These are phyloP conservation scores for Sarcophaga peregrina DNA, from an alignment of 1,140 invertebrate genomes.

Conservation along the genomic window DNA sequence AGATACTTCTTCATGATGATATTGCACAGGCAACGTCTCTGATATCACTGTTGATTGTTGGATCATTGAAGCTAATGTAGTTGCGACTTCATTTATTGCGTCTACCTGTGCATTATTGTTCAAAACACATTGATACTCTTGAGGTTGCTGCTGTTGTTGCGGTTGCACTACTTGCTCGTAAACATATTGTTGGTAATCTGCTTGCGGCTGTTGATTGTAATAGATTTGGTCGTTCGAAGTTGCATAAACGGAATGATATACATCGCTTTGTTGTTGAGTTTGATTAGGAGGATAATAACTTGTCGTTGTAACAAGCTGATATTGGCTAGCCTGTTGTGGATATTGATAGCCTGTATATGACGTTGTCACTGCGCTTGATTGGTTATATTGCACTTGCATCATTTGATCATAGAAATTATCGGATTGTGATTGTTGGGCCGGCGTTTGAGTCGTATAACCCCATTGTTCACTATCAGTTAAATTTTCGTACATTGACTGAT, in stretches of 20 bases:
- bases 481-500: conserved; percentile 64
- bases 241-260: background rate
- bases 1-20: conserved; percentile 52
- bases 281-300: conserved; percentile 53
- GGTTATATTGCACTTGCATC: conserved; percentile 61
- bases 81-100: conserved; percentile 59
- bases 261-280: conserved; percentile 44
- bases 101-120: conserved; percentile 52
- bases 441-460: conserved; percentile 51
- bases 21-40: conserved; percentile 47
- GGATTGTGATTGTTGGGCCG: conserved; percentile 45
- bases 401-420: conserved; percentile 59
- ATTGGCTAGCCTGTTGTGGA: conserved; percentile 56
- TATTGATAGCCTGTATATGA: conserved; percentile 53
- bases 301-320: conserved; percentile 55
- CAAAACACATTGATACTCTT: background rate
- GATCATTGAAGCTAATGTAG: conserved; percentile 60
- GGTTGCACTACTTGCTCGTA: conserved; percentile 39
- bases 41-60: conserved; percentile 45
- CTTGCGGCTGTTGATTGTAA: background rate
- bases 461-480: conserved; percentile 61
- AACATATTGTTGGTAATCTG: conserved; percentile 27
- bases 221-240: conserved; percentile 2
- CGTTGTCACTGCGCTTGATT: conserved; percentile 25
- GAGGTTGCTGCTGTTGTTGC: conserved; percentile 35